Evolutionary conservation across 2,888 invertebrate species (phyloP).

Genomic region (Deroplatys truncata): DNA sequence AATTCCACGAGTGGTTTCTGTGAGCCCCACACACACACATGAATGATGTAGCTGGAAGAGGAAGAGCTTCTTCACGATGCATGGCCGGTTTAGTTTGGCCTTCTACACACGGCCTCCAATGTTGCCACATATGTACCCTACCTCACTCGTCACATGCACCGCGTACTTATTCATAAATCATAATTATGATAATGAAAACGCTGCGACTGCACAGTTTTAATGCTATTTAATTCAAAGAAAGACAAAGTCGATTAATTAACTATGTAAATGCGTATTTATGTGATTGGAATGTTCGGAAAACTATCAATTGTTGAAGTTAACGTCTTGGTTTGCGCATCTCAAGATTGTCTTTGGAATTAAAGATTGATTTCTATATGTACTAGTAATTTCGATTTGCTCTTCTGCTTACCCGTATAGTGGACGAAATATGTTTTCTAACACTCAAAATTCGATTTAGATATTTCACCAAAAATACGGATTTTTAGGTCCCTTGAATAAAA

Average conservation of each 20-base stretch:
- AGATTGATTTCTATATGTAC: too few relatives aligned
- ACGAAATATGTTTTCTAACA: too few relatives aligned
- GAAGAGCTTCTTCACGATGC: neutral
- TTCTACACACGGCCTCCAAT: slow-evolving; percentile 10
- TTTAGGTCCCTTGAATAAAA: too few relatives aligned
- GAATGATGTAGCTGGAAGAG: slow-evolving; percentile 10
- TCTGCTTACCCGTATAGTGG: too few relatives aligned
- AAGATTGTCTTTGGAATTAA: too few relatives aligned
- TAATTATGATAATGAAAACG: neutral
- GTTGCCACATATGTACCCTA: neutral
- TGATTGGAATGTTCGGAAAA: too few relatives aligned
- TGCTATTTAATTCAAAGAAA: neutral
- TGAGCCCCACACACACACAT: neutral
- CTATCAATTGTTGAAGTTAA: too few relatives aligned
- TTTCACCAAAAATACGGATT: too few relatives aligned
- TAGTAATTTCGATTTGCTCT: too few relatives aligned
- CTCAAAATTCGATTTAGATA: too few relatives aligned
- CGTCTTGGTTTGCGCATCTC: too few relatives aligned
- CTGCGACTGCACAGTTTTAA: neutral
- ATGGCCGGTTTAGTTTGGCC: neutral
- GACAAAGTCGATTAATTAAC: neutral
- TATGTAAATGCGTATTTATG: too few relatives aligned
- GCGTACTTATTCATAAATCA: neutral
- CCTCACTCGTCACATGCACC: neutral
- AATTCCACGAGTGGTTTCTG: neutral